Percentiles rank a stretch among this genome's conserved stretches.
Evolutionary conservation across 2,888 invertebrate species (phyloP).

Genomic region (Ophion costatus): DNA sequence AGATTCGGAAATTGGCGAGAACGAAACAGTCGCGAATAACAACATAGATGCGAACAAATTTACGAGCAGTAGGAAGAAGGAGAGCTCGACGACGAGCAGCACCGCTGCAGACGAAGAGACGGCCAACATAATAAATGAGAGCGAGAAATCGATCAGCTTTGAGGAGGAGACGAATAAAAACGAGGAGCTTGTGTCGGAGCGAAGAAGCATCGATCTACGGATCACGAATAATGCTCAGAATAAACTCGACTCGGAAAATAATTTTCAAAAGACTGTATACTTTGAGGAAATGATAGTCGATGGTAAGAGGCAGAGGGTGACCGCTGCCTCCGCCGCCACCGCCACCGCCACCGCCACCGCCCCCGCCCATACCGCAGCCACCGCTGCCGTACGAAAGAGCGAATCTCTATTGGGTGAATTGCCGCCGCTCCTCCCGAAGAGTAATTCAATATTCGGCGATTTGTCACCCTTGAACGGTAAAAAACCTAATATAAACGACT

Average conservation of each 20-base stretch:
- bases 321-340: neutral
- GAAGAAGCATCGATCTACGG: slow-evolving; percentile 74
- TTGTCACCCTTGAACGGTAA: slow-evolving; percentile 81
- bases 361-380: neutral
- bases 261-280: slow-evolving; percentile 78
- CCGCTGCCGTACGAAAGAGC: slow-evolving; percentile 69
- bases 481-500: slow-evolving; percentile 80
- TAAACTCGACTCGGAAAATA: slow-evolving; percentile 74
- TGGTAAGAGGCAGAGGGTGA: slow-evolving; percentile 78
- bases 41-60: slow-evolving; percentile 70
- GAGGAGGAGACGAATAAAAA: slow-evolving; percentile 77
- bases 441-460: slow-evolving; percentile 80
- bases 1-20: slow-evolving; percentile 61
- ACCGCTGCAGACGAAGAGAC: slow-evolving; percentile 73
- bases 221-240: slow-evolving; percentile 79
- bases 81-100: slow-evolving; percentile 70
- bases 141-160: slow-evolving; percentile 77
- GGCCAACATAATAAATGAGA: slow-evolving; percentile 73
- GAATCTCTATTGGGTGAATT: slow-evolving; percentile 77
- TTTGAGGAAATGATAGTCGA: slow-evolving; percentile 81
- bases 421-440: slow-evolving; percentile 76
- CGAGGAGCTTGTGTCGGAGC: slow-evolving; percentile 70
- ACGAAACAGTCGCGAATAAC: slow-evolving; percentile 74
- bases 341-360: neutral
- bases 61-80: slow-evolving; percentile 69